Percentiles rank a stretch among this genome's conserved stretches.
Evolutionary conservation across 2,797 vertebrate genomes (phyloP).

Genomic region (Eutrigla gurnardus): DNA sequence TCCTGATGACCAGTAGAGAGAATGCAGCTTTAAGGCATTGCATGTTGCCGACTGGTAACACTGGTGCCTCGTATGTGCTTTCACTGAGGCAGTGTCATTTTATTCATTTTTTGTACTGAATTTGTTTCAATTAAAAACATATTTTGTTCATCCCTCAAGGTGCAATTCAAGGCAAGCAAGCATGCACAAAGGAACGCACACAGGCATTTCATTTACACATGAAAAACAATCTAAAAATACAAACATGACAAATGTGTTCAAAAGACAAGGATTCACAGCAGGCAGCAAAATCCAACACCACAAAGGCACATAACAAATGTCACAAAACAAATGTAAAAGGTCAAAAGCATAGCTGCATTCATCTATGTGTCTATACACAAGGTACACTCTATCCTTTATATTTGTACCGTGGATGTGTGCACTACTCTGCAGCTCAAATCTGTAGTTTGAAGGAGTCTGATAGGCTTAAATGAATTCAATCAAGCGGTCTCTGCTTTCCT

Average conservation of each 20-base stretch:
- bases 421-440: no score
- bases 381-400: neutral
- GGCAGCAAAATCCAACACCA: neutral
- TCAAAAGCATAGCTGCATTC: neutral
- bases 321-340: neutral
- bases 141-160: neutral
- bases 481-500: neutral
- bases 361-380: neutral
- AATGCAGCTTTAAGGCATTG: no score
- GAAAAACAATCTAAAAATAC: neutral
- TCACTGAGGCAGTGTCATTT: no score
- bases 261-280: neutral
- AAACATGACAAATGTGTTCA: neutral
- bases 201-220: neutral
- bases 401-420: no score
- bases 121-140: neutral
- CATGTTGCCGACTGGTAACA: neutral
- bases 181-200: neutral
- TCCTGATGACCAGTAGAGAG: no score
- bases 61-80: no score
- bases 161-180: neutral
- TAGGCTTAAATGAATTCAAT: neutral
- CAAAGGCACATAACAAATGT: neutral
- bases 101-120: neutral
- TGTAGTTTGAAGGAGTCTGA: neutral